Base-by-base conservation (phyloP, 2,797 vertebrate genomes). In the Oreortyx pictus region DNA sequence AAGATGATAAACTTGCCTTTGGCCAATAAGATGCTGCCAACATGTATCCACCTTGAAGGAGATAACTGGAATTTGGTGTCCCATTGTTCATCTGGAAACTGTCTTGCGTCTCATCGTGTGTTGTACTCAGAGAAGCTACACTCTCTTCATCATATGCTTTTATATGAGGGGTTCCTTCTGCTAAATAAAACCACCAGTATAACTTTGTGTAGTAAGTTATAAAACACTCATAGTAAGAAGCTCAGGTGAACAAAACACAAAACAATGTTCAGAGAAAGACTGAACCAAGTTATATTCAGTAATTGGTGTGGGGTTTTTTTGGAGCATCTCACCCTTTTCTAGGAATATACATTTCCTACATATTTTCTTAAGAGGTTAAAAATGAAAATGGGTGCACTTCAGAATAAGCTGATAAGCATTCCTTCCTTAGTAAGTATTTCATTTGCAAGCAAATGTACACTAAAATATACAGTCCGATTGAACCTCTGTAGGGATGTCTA, bases 101-200 rank as follows among this genome's bases (percentile, higher is more conserved):
- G 94, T 99, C 99, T 85, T 99, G 99, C 12, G 98, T 98, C 97
- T 99, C 99, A 70, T 99, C 99, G 86, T 99, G 99, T 17, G 98
- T 98, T 6, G 98, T 98, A 96, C 98, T 99, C 89, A 99, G 96
- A 66, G 99, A 99, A 2, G 99, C 99, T 57, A 99, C 98, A 2
- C 99, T 99, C 97, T 99, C 99, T 95, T 99, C 99, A 82, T 99
- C 99, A 33, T 98, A 99, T 50, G 98, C 98, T 97, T 99, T 99
- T 72, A 99, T 96, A 56, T 97, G 98, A 33, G 98, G 82, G 22
- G 97, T 92, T 88, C 98, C 98, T 97, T 98, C 98, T 96, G 97
- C 98, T 98, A 87, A 96, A 93, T 76, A 90, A 92, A 96, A 90
- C 2, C 77, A 80, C 17, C 60, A 60, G 68, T 14, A 79, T 73